Conservation (phyloP, 2,888 invertebrate genomes). For the Gari tellinella region DNA sequence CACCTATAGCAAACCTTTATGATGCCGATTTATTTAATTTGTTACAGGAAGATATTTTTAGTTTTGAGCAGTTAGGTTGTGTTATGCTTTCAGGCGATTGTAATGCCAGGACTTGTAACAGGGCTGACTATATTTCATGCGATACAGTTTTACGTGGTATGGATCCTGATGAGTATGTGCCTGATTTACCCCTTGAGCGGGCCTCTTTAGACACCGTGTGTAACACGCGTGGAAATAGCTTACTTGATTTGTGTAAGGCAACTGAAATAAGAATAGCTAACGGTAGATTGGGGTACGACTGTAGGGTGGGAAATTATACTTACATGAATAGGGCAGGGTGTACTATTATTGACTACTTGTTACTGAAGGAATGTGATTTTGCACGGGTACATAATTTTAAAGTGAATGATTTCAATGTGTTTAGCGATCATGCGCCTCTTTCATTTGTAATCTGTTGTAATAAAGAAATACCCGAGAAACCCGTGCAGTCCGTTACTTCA, state of each 20-base stretch:
- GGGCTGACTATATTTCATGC: not conserved
- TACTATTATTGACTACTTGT: conserved; percentile 7
- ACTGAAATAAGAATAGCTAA: conserved; percentile 1
- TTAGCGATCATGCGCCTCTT: conserved; percentile 10
- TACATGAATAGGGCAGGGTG: not conserved
- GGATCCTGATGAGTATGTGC: conserved; percentile 4
- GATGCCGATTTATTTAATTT: conserved; percentile 1
- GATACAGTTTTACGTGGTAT: not conserved
- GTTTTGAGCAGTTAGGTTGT: not conserved
- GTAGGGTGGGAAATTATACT: not conserved
- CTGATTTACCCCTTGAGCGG: not conserved
- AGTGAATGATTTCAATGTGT: conserved; percentile 10
- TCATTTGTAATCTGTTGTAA: conserved; percentile 2
- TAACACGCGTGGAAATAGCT: not conserved
- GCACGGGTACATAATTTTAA: not conserved
- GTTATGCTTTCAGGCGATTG: conserved; percentile 1
- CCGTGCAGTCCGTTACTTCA: not conserved
- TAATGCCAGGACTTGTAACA: not conserved
- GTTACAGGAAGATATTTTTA: not conserved
- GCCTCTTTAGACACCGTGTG: not conserved
- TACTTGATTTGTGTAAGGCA: conserved; percentile 5
- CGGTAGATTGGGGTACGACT: conserved; percentile 1
- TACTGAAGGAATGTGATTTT: conserved; percentile 6
- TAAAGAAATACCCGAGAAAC: not conserved
- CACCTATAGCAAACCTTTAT: not conserved